A percentile compares a stretch with the other conserved stretches of the same genome.
Conservation (phyloP, 2,797 vertebrate genomes). For the Gallinago stenura region DNA sequence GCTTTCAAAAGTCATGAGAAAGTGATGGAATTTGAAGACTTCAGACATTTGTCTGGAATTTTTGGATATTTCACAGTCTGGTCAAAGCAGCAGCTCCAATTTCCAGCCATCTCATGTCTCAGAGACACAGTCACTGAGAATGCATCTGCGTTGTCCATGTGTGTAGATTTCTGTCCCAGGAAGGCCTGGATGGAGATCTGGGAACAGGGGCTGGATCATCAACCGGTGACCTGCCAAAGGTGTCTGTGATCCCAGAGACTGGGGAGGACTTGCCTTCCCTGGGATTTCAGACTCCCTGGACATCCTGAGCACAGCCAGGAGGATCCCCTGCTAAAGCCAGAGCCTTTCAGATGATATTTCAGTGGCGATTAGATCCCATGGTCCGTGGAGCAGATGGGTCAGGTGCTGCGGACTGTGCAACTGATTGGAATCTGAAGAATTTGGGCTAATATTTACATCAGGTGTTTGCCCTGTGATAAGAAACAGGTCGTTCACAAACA, state of each 20-base stretch:
- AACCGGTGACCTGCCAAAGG: rapidly evolving
- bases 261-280: rapidly evolving
- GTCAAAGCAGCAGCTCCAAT: background rate
- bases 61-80: background rate
- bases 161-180: background rate
- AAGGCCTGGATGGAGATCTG: background rate
- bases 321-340: background rate
- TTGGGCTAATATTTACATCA: conserved; percentile 63
- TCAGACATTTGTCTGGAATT: background rate
- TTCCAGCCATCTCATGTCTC: background rate
- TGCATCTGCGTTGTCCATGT: rapidly evolving
- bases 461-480: conserved; percentile 75
- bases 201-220: background rate
- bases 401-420: conserved; percentile 1
- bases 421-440: conserved; percentile 70
- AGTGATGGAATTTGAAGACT: background rate
- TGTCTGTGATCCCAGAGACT: background rate
- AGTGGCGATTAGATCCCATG: background rate
- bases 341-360: background rate
- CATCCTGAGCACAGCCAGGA: background rate
- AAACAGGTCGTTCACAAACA: conserved; percentile 43
- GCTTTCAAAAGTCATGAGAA: background rate
- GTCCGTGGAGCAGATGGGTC: background rate
- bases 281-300: too few species aligned
- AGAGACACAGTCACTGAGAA: background rate